A percentile compares a stretch with the other conserved stretches of the same genome.
These are phyloP conservation scores for Drosophila kikkawai DNA, from an alignment of 1,140 invertebrate species.

Conservation along the genomic window DNA sequence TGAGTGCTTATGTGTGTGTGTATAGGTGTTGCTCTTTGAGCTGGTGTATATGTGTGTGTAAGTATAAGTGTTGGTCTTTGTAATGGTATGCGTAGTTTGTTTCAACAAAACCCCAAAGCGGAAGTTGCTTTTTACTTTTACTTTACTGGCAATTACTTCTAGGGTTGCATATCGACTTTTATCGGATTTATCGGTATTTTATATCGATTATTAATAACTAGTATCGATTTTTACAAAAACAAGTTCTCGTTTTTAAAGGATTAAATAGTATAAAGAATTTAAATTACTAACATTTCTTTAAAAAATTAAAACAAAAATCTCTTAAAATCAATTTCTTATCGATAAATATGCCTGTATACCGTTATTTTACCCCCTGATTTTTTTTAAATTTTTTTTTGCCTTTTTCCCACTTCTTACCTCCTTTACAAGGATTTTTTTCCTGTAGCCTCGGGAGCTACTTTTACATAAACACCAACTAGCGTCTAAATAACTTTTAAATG, in stretches of 20 bases:
- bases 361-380: not conserved
- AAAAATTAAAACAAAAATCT: not conserved
- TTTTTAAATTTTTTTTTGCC: not conserved
- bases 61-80: slow-evolving; percentile 36
- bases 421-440: slow-evolving; percentile 12
- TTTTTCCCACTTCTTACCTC: slow-evolving; percentile 4
- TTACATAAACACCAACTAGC: slow-evolving; percentile 82
- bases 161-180: not conserved
- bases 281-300: not conserved
- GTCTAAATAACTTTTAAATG: slow-evolving; percentile 82
- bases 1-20: slow-evolving; percentile 22
- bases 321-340: not conserved
- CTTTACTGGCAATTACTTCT: not conserved
- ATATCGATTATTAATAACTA: not conserved
- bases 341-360: too few relatives aligned
- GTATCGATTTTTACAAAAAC: too few relatives aligned
- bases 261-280: too few relatives aligned
- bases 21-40: slow-evolving; percentile 63
- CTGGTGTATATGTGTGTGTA: slow-evolving; percentile 29
- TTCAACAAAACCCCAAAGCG: slow-evolving; percentile 62
- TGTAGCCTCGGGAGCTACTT: slow-evolving; percentile 61
- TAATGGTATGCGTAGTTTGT: slow-evolving; percentile 48
- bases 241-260: accelerated
- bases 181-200: not conserved
- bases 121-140: slow-evolving; percentile 41